Conservation (phyloP, 2,888 invertebrate species). For the Bellardia pandia region DNA sequence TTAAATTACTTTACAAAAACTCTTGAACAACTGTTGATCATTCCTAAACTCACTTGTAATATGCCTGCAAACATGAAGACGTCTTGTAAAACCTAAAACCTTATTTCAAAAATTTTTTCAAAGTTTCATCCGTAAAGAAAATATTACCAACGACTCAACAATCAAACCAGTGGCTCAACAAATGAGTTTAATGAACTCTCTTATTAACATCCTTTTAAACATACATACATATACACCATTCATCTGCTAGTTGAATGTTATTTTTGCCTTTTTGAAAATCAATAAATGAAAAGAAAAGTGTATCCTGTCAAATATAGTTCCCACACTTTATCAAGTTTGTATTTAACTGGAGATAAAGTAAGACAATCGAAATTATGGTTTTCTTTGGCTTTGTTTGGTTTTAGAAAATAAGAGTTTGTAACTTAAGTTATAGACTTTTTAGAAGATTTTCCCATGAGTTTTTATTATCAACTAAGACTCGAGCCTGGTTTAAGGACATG, state of each 20-base stretch:
- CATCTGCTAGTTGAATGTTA: background rate
- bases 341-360: background rate
- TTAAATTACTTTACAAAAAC: no score
- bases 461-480: background rate
- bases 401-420: background rate
- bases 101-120: background rate
- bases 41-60: background rate
- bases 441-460: conserved; percentile 4
- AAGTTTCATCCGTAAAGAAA: background rate
- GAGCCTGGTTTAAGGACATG: conserved; percentile 26
- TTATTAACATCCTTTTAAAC: conserved; percentile 1
- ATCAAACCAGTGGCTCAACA: background rate
- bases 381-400: background rate
- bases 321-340: background rate
- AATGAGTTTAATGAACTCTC: conserved; percentile 1
- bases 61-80: background rate
- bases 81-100: background rate
- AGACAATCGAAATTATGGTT: background rate
- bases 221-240: background rate
- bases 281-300: background rate
- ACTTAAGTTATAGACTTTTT: conserved; percentile 10
- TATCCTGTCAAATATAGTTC: background rate
- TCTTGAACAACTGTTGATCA: no score
- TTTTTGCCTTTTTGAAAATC: background rate
- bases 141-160: background rate